A percentile compares a stretch with the other conserved stretches of the same genome.
Conservation (phyloP, 2,113 vertebrate genomes). For the Lagopus muta region DNA sequence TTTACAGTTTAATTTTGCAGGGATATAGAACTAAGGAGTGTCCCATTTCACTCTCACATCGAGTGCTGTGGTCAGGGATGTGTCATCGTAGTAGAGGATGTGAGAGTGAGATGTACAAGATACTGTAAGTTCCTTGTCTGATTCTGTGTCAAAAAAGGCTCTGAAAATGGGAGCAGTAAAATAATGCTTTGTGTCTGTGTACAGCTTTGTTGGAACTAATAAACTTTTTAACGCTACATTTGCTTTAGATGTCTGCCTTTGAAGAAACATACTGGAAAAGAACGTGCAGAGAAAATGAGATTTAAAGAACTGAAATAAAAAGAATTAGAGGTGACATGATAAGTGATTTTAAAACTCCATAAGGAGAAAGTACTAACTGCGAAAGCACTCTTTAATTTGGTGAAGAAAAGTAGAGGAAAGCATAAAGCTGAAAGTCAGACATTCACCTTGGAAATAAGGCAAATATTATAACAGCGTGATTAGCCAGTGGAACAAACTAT, state of each 20-base stretch:
- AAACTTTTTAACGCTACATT: not conserved
- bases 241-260: not conserved
- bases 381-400: slow-evolving; percentile 21
- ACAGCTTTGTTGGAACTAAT: not conserved
- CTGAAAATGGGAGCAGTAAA: not conserved
- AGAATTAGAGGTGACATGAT: slow-evolving; percentile 2
- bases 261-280: not conserved
- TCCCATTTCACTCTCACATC: not conserved
- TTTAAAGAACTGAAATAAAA: not conserved
- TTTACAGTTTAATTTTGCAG: not conserved
- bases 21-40: not conserved
- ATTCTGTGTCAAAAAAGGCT: not conserved
- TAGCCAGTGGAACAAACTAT: slow-evolving; percentile 29
- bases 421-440: not conserved
- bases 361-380: slow-evolving; percentile 11
- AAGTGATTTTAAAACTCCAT: not conserved
- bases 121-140: not conserved
- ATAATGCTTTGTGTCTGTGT: not conserved
- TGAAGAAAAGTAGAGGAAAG: slow-evolving; percentile 28
- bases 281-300: not conserved
- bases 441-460: slow-evolving; percentile 11
- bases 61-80: not conserved
- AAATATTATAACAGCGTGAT: slow-evolving; percentile 23
- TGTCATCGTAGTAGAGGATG: not conserved
- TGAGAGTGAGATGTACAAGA: not conserved